Evolutionary conservation across 1,140 invertebrate species (phyloP).

Genomic region (Trachymyrmex cornetzi): DNA sequence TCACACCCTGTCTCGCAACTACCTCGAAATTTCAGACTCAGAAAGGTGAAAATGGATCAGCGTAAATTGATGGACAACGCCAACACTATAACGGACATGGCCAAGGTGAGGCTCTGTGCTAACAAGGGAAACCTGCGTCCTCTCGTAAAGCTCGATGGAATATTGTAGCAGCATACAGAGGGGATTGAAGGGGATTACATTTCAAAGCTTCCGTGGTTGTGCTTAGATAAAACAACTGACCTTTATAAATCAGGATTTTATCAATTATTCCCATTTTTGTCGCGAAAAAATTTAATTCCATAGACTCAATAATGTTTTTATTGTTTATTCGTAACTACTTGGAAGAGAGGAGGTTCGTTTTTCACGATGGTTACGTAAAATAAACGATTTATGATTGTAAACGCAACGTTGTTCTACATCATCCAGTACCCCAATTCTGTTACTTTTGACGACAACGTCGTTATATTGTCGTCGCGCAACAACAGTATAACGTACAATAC

Average conservation of each 20-base stretch:
- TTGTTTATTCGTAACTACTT: neutral
- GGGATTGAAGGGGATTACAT: constrained; percentile 19
- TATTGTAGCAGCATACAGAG: neutral
- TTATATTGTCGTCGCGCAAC: too few relatives aligned
- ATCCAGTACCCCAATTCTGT: too few relatives aligned
- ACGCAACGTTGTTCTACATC: too few relatives aligned
- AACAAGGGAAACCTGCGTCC: constrained; percentile 27
- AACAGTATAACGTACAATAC: too few relatives aligned
- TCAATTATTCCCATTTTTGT: neutral
- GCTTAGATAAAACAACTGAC: neutral
- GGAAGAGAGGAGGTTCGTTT: neutral
- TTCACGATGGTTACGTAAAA: neutral
- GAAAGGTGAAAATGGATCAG: constrained; percentile 99
- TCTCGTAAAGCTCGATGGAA: constrained; percentile 10
- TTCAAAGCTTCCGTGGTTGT: neutral
- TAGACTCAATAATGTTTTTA: neutral
- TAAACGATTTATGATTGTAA: neutral
- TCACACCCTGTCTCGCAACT: constrained; percentile 50
- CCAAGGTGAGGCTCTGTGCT: constrained; percentile 93
- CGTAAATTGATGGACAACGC: constrained; percentile 99
- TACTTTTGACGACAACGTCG: too few relatives aligned
- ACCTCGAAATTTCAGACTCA: constrained; percentile 90
- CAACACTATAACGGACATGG: constrained; percentile 99
- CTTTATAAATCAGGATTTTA: neutral
- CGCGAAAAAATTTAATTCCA: neutral